Percentiles rank a stretch among this genome's conserved stretches.
Conservation (phyloP, 2,113 vertebrate species). For the Trinectes maculatus region DNA sequence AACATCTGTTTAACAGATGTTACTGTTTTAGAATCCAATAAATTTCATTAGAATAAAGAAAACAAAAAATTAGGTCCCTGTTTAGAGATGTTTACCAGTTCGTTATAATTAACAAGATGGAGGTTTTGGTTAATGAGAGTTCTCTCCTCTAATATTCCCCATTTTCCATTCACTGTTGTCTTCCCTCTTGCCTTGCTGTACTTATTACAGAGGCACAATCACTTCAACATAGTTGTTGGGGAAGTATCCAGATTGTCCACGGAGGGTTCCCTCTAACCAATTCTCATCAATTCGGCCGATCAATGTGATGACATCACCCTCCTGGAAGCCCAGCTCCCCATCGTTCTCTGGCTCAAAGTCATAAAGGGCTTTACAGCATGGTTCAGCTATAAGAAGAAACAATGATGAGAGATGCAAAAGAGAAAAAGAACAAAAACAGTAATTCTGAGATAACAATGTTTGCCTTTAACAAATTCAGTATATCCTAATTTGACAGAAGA, state of each 20-base stretch:
- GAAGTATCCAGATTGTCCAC: constrained; percentile 91
- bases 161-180: background rate
- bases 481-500: background rate
- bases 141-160: constrained; percentile 13
- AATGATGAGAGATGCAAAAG: constrained; percentile 6
- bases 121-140: constrained; percentile 23
- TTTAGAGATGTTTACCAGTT: constrained; percentile 36
- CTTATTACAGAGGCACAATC: constrained; percentile 89
- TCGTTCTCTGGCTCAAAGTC: constrained; percentile 97
- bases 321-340: constrained; percentile 92
- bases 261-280: constrained; percentile 94
- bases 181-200: background rate
- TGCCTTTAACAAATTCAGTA: constrained; percentile 14
- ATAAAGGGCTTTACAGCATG: constrained; percentile 93
- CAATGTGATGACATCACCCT: constrained; percentile 94
- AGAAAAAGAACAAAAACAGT: background rate
- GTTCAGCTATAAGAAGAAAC: constrained; percentile 82
- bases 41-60: background rate
- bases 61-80: constrained; percentile 21
- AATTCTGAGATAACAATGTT: constrained; percentile 6
- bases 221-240: constrained; percentile 97
- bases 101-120: constrained; percentile 3
- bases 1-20: background rate
- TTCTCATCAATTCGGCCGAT: constrained; percentile 95
- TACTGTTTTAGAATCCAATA: constrained; percentile 14